Percentiles rank a stretch among this genome's conserved stretches.
Evolutionary conservation across 2,888 invertebrate species (phyloP).

Genomic region (Heteromyza rotundicornis): DNA sequence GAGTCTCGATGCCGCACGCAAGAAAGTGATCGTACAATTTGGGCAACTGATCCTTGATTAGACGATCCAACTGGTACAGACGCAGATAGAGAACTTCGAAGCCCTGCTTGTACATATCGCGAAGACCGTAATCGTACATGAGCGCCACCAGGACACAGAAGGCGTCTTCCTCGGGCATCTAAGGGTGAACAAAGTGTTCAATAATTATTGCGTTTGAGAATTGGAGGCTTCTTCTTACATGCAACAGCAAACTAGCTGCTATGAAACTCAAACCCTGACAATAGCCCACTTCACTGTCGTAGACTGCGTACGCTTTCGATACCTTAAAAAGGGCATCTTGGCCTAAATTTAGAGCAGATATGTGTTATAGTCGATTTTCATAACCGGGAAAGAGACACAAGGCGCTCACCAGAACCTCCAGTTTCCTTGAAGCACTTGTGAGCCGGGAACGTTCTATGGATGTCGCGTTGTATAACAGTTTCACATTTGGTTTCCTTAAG

Average conservation of each 20-base stretch:
- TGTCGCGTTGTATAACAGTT: conserved; percentile 93
- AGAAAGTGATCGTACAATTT: conserved; percentile 83
- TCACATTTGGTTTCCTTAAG: conserved; percentile 91
- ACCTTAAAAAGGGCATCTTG: conserved; percentile 96
- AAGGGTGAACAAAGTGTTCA: conserved; percentile 31
- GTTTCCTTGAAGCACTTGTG: conserved; percentile 97
- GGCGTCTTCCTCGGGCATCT: conserved; percentile 99
- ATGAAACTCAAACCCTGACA: conserved; percentile 99
- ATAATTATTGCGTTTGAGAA: background rate
- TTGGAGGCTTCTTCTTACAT: conserved; percentile 74
- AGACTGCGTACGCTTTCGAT: conserved; percentile 96
- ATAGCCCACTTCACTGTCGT: conserved; percentile 97
- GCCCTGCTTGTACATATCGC: conserved; percentile 95
- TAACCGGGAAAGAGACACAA: no score
- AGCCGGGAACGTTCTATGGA: conserved; percentile 97
- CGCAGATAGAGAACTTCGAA: conserved; percentile 95
- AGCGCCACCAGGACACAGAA: conserved; percentile 95
- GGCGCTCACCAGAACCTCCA: conserved; percentile 70
- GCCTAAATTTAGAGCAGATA: conserved; percentile 65
- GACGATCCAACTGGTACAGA: conserved; percentile 90
- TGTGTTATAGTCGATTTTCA: background rate
- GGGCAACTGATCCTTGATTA: conserved; percentile 84
- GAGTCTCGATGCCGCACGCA: conserved; percentile 87
- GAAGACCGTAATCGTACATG: conserved; percentile 94
- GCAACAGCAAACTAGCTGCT: conserved; percentile 92